Base-by-base conservation (phyloP, 2,113 vertebrate genomes). In the Oriolus oriolus region DNA sequence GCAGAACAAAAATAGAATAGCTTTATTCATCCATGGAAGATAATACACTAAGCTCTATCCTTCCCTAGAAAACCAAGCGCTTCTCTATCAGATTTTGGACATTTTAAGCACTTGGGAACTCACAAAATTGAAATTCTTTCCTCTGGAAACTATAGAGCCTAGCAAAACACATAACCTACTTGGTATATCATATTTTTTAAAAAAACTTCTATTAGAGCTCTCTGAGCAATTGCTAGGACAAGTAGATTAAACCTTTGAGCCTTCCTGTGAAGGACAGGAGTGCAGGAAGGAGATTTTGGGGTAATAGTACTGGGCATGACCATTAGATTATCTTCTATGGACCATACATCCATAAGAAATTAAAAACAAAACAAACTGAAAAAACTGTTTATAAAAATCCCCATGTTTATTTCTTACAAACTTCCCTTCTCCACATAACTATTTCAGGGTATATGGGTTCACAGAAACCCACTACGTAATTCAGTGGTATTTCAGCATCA, bases 1-100 rank as follows among this genome's bases (percentile, higher is more conserved):
- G 71, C 95, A 93, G 93, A 93, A 93, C 75, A 88, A 84, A 93
- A 96, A 88, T 26, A 91, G 77, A 87, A 68, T 3, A 66, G 68
- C 17, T 75, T 88, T 84, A 85, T 93, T 92, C 47, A 0, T 44
- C 71, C 76, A 44, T 22, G 35, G 68, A 95, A 85, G 30, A 94
- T 84, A 91, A 89, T 76, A 81, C 6, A 82, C 41, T 56, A 76
- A 78, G 24, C 75, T 89, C 65, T 54, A 68, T 16, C 59, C 69
- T 89, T 57, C 20, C 10, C 57, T 33, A 82, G 21, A 87, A 95
- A 83, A 84, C 44, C 44, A 68, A 84, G 82, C 65, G 87, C 31
- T 87, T 52, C 49, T 70, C 83, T 77, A 89, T 76, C 49, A 61
- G 57, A 54, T 84, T 91, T 42, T 82, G 65, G 74, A 76, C 37